Evolutionary conservation across 2,113 vertebrate species (phyloP).

Genomic region (Garra rufa): DNA sequence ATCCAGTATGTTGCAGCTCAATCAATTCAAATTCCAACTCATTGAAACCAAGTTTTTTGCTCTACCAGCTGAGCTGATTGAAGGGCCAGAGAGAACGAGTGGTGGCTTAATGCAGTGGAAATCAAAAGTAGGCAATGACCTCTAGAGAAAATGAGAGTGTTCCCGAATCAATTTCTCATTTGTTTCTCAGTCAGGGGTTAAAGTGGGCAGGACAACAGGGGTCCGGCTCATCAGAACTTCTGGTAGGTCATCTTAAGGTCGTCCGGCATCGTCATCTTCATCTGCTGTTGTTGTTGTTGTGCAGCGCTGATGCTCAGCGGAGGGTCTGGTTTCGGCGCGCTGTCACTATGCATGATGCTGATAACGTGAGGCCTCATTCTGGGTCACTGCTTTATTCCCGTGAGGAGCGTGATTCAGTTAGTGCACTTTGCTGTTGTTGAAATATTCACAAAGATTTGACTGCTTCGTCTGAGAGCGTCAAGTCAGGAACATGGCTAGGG

Average conservation of each 20-base stretch:
- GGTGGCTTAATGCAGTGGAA: not conserved
- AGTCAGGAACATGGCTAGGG: not conserved
- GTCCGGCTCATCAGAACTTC: not conserved
- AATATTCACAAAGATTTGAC: conserved; percentile 15
- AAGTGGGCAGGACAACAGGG: not conserved
- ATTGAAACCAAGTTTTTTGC: not conserved
- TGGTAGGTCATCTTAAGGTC: conserved; percentile 9
- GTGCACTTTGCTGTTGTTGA: conserved; percentile 15
- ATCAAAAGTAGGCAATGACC: not conserved
- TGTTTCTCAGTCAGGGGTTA: not conserved
- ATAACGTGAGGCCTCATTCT: conserved; percentile 2
- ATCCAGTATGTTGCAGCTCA: not conserved
- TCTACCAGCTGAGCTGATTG: not conserved
- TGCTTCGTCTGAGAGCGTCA: not conserved
- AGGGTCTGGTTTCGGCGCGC: not conserved
- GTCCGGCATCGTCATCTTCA: not conserved
- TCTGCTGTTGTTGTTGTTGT: not conserved
- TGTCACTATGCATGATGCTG: conserved; percentile 26
- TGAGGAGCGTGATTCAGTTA: not conserved
- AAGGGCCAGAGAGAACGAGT: not conserved
- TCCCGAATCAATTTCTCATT: conserved; percentile 6
- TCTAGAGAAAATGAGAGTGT: not conserved
- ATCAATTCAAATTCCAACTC: not conserved
- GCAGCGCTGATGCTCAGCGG: not conserved
- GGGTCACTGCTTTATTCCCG: conserved; percentile 25